phyloP scores from a whole-genome alignment of 2,888 invertebrate genomes.

The Hyppa rectilinea region DNA sequence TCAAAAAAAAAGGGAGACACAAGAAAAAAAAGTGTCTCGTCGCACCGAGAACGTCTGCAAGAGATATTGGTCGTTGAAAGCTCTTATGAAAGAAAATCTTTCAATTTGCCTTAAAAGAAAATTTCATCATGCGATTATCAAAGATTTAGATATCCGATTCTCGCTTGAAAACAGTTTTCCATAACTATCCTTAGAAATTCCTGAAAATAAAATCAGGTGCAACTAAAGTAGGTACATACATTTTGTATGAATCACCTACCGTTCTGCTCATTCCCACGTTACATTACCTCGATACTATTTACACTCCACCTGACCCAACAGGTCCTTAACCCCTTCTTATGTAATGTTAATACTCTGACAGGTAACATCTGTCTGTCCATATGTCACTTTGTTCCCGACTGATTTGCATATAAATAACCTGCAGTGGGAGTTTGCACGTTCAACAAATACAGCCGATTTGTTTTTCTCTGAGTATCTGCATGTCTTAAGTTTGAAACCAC shows the following conservation, averaged over 20 bases:
- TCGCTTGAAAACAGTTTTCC: neutral
- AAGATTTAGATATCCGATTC: neutral
- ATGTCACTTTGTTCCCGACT: conserved; percentile 66
- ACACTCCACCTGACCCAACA: conserved; percentile 52
- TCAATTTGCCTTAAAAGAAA: neutral
- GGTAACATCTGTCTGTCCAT: conserved; percentile 69
- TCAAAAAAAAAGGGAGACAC: too few relatives aligned
- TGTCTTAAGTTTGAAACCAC: conserved; percentile 39
- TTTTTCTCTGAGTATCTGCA: conserved; percentile 56
- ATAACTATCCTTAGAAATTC: neutral
- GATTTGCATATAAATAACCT: conserved; percentile 74
- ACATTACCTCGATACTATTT: conserved; percentile 53
- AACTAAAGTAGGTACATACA: neutral
- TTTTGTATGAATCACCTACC: conserved; percentile 37
- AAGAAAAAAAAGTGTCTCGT: too few relatives aligned
- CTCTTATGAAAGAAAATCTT: too few relatives aligned
- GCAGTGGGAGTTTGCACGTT: conserved; percentile 49
- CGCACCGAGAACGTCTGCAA: too few relatives aligned
- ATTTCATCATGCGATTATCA: neutral
- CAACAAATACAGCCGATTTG: conserved; percentile 58
- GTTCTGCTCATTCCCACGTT: conserved; percentile 49
- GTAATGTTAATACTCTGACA: conserved; percentile 71
- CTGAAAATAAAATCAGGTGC: neutral
- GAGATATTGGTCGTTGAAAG: too few relatives aligned
- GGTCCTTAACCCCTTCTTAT: conserved; percentile 64